Base-by-base conservation (phyloP, 2,113 vertebrate genomes). In the Opisthocomus hoazin region DNA sequence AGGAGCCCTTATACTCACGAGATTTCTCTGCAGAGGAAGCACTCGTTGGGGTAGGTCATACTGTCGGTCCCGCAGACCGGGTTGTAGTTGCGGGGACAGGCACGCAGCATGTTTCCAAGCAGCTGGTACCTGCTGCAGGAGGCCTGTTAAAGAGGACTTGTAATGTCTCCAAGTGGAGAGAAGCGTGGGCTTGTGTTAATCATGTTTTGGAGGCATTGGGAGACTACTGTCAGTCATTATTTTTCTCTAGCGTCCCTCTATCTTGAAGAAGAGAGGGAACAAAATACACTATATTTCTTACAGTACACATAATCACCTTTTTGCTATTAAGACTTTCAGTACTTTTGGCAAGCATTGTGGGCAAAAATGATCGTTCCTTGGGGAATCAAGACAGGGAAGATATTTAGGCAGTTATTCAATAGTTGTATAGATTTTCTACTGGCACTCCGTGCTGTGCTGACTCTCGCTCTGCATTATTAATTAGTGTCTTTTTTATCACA, bases 11-110 rank as follows among this genome's bases (percentile, higher is more conserved):
- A 2, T 73, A 95, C 96, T 97, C 77, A 97, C 97, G 84, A 0
- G 10, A 83, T 3, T 11, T 64, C 84, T 16, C 0, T 69, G 87
- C 97, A 97, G 81, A 97, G 95, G 26, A 63, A 12, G 81, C 97
- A 97, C 87, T 97, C 95, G 0, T 97, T 97, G 87, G 85, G 24
- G 63, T 97, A 97, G 71, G 95, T 97, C 50, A 89, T 15, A 1
- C 29, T 22, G 0, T 97, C 34, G 6, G 92, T 97, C 34, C 96
- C 97, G 0, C 97, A 97, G 41, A 95, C 75, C 0, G 96, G 96
- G 7, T 58, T 6, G 2, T 70, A 97, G 70, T 34, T 24, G 58
- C 84, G 92, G 32, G 96, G 66, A 24, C 97, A 97, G 58, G 10
- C 20, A 19, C 63, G 5, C 2, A 12, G 10, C 2, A 5, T 24